phyloP scores from a whole-genome alignment of 1,140 invertebrate species.

The Drosophila ercepeae region DNA sequence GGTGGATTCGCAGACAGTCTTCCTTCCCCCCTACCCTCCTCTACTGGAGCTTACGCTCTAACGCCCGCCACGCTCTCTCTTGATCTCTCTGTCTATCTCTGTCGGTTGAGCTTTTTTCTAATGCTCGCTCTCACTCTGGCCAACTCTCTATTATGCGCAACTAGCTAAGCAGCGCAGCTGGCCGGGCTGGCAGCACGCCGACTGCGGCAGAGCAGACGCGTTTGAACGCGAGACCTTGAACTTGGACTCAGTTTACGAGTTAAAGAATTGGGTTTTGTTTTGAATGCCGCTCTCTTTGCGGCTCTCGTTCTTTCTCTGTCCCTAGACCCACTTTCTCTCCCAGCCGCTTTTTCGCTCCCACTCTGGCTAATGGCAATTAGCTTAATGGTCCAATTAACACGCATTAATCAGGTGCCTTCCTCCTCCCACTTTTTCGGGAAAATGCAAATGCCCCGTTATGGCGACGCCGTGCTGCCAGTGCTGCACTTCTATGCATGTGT shows the following conservation, averaged over 20 bases:
- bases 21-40: background rate
- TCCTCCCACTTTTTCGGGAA: background rate
- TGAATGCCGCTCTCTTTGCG: constrained; percentile 59
- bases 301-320: background rate
- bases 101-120: constrained; percentile 15
- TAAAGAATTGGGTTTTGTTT: constrained; percentile 80
- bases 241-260: constrained; percentile 80
- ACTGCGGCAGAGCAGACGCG: constrained; percentile 44
- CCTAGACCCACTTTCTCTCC: constrained; percentile 5
- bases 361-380: constrained; percentile 33
- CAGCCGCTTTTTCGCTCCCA: background rate
- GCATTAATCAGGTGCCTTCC: constrained; percentile 37
- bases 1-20: constrained; percentile 10
- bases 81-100: constrained; percentile 12
- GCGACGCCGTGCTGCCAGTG: constrained; percentile 15
- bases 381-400: constrained; percentile 52
- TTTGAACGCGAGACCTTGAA: constrained; percentile 79
- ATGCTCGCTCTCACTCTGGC: constrained; percentile 4
- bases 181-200: constrained; percentile 1
- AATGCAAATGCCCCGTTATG: constrained; percentile 24
- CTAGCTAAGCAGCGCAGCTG: constrained; percentile 40
- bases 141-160: constrained; percentile 55
- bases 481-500: background rate
- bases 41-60: constrained; percentile 42
- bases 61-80: constrained; percentile 26